Conservation (phyloP, 2,888 invertebrate species). For the Caenorhabditis sp. region DNA sequence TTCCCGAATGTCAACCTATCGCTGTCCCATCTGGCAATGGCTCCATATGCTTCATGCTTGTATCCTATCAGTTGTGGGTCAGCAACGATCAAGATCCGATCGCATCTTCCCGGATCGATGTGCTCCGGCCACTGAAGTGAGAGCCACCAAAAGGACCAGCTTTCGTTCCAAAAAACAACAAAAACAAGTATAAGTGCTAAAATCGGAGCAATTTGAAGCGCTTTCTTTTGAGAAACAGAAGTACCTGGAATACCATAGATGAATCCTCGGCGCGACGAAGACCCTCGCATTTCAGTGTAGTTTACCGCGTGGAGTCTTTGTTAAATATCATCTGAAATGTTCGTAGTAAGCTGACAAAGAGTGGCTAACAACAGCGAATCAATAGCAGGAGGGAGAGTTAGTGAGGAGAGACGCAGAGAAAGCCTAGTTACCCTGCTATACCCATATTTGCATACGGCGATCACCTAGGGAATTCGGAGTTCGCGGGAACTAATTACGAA, state of each 20-base stretch:
- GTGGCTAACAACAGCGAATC: background rate
- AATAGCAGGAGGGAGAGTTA: background rate
- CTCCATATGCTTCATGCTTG: constrained; percentile 85
- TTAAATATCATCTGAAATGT: constrained; percentile 17
- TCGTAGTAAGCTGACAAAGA: background rate
- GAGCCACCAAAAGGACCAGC: constrained; percentile 50
- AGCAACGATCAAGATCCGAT: constrained; percentile 82
- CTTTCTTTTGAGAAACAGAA: constrained; percentile 7
- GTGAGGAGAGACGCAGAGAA: constrained; percentile 8
- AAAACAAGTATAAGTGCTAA: constrained; percentile 26
- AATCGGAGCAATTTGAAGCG: constrained; percentile 14
- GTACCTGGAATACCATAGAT: constrained; percentile 52
- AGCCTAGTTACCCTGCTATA: constrained; percentile 15
- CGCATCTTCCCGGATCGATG: constrained; percentile 36
- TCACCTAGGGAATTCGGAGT: background rate
- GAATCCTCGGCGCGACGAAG: constrained; percentile 12
- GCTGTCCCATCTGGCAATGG: constrained; percentile 88
- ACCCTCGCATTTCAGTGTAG: constrained; percentile 15
- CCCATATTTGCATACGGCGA: constrained; percentile 28
- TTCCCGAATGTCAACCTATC: constrained; percentile 89
- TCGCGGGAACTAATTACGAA: background rate
- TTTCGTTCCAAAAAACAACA: constrained; percentile 58
- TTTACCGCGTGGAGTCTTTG: too few species aligned
- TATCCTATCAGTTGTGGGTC: constrained; percentile 95
- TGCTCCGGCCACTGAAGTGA: constrained; percentile 34